phyloP scores from a whole-genome alignment of 2,113 vertebrate species.

The Terrapene triunguis region DNA sequence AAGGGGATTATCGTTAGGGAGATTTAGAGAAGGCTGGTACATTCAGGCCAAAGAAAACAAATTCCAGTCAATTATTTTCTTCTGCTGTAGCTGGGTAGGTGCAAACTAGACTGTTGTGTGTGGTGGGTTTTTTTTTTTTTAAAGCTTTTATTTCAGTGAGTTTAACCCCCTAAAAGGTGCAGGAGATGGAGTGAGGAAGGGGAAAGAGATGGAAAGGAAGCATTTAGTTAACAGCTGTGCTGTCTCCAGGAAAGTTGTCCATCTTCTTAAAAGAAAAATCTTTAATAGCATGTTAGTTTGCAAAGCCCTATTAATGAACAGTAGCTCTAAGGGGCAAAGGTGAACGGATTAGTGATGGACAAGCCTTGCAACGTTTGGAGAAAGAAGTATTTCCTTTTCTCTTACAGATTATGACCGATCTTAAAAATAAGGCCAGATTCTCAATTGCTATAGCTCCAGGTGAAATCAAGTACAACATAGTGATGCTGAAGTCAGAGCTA shows the following conservation, averaged over 20 bases:
- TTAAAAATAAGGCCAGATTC: not conserved
- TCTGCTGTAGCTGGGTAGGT: conserved; percentile 42
- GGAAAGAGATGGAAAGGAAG: conserved; percentile 50
- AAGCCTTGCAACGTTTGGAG: conserved; percentile 44
- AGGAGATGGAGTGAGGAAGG: conserved; percentile 27
- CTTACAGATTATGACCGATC: not conserved
- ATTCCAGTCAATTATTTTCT: conserved; percentile 4
- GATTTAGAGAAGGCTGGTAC: conserved; percentile 31
- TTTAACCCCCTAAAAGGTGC: conserved; percentile 1
- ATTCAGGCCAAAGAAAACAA: conserved; percentile 38
- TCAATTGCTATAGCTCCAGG: not conserved
- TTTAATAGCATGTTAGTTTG: conserved; percentile 58
- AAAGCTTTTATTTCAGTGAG: conserved; percentile 40
- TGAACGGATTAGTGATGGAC: conserved; percentile 72
- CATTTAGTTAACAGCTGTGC: conserved; percentile 50
- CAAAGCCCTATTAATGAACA: conserved; percentile 71
- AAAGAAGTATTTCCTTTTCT: conserved; percentile 19
- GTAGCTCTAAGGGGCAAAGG: conserved; percentile 50
- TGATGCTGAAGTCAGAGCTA: not conserved
- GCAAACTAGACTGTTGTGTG: conserved; percentile 27
- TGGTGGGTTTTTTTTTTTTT: not conserved
- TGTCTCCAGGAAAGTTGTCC: conserved; percentile 57
- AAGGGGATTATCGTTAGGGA: not conserved
- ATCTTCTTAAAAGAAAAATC: conserved; percentile 60
- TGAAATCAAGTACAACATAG: not conserved